Percentiles rank a stretch among this genome's conserved stretches.
These are phyloP conservation scores for Sebastes flavidus DNA, from an alignment of 2,797 vertebrate species.

Conservation along the genomic window DNA sequence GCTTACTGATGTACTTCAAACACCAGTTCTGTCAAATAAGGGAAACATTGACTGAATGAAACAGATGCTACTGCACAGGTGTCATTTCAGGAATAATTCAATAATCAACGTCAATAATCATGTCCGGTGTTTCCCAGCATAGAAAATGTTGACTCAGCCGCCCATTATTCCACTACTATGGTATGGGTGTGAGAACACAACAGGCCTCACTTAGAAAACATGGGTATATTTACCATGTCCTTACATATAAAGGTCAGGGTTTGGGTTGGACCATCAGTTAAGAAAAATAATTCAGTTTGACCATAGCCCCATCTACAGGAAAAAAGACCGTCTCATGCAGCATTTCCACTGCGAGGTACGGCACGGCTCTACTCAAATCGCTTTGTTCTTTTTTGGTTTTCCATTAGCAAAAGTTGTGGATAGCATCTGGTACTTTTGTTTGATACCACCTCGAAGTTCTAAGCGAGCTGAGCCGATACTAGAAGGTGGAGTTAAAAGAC, in stretches of 20 bases:
- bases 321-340: neutral
- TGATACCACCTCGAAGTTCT: neutral
- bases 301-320: neutral
- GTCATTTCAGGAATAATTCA: neutral
- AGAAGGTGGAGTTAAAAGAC: too few species aligned
- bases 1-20: neutral
- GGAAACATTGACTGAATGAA: neutral
- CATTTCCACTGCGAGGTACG: too few species aligned
- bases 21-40: neutral
- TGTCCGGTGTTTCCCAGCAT: neutral
- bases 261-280: too few species aligned
- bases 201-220: neutral
- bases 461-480: too few species aligned
- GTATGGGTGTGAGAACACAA: too few species aligned
- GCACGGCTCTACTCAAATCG: too few species aligned
- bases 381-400: too few species aligned
- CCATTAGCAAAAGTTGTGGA: neutral
- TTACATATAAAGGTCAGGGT: neutral
- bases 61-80: neutral
- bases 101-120: neutral
- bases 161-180: neutral
- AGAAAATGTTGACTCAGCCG: neutral
- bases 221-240: neutral
- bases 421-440: neutral
- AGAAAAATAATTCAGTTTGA: neutral